Evolutionary conservation across 2,888 invertebrate genomes (phyloP), one percentile per base, ranked within the genome.

Genomic region (Drosophila phalerata): DNA sequence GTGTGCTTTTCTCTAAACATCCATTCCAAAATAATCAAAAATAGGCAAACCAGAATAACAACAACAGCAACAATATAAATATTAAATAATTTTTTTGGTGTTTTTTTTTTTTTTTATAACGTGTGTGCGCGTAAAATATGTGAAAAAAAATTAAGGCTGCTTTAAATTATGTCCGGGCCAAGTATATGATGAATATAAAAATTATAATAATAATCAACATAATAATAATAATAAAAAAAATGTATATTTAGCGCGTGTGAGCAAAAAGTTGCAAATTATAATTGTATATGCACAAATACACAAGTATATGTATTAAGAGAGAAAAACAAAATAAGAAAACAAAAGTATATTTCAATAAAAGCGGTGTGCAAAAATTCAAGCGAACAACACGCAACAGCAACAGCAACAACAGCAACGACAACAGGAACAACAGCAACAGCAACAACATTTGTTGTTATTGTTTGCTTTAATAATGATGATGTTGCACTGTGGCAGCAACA

Each of bases 291-390:
- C 22, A 51, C 53, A 53, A 42, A 40, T 55, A 52, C 34, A 47
- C 19, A 9, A 10, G 47, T 15, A 47, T 37, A 57, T 45, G 40
- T 38, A 32, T n/a, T n/a, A 28, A 25, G 28, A 42, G 38, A 53
- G 19, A 40, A 37, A 22, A 28, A 45, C 52, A 55, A 9, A n/a
- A n/a, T n/a, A n/a, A n/a, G n/a, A n/a, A 51, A 30, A 25, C n/a
- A 64, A 28, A 15, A 2, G 22, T 11, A 19, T 22, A 74, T 58
- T 42, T 47, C 28, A 62, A 38, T 53, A 58, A 73, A 73, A 76
- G 77, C 72, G 71, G 77, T 74, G 77, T 74, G 77, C 73, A 75
- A 77, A 77, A 68, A 48, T 72, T 60, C 1, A 51, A 28, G 25
- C 17, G 15, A 53, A 43, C 69, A 52, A 70, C 53, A 43, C 45